A percentile compares a stretch with the other conserved stretches of the same genome.
Conservation (phyloP, 2,888 invertebrate species). For the Cryptosula pallasiana region DNA sequence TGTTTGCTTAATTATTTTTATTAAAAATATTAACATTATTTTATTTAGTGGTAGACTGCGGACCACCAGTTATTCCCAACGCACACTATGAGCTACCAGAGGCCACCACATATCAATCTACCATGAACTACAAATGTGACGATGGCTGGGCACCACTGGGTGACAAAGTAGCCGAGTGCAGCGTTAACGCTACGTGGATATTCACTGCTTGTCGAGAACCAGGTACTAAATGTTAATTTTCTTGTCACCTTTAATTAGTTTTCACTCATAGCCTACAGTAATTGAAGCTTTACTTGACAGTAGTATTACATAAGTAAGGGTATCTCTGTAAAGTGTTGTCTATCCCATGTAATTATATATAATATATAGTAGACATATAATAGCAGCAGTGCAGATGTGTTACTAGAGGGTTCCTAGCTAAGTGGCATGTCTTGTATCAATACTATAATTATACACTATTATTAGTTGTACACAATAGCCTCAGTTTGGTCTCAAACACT, state of each 20-base stretch:
- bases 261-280: neutral
- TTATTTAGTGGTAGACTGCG: slow-evolving; percentile 6
- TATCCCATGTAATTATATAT: too few species aligned
- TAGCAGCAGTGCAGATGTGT: too few species aligned
- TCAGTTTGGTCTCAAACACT: too few species aligned
- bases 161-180: neutral
- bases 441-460: too few species aligned
- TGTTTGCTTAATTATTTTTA: too few species aligned
- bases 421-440: too few species aligned
- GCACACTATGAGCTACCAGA: neutral
- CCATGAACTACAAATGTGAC: neutral
- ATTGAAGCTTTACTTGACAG: neutral
- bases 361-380: too few species aligned
- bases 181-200: neutral
- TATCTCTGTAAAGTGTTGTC: too few species aligned
- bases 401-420: too few species aligned
- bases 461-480: too few species aligned
- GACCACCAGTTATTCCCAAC: neutral
- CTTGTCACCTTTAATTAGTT: neutral
- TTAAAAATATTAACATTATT: too few species aligned
- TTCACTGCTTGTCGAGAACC: neutral
- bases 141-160: slow-evolving; percentile 1
- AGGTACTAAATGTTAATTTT: neutral
- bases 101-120: neutral
- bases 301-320: too few species aligned